Evolutionary conservation across 2,797 vertebrate genomes (phyloP), one percentile per base, ranked within the genome.

Genomic region (Pangasius mekongensis): DNA sequence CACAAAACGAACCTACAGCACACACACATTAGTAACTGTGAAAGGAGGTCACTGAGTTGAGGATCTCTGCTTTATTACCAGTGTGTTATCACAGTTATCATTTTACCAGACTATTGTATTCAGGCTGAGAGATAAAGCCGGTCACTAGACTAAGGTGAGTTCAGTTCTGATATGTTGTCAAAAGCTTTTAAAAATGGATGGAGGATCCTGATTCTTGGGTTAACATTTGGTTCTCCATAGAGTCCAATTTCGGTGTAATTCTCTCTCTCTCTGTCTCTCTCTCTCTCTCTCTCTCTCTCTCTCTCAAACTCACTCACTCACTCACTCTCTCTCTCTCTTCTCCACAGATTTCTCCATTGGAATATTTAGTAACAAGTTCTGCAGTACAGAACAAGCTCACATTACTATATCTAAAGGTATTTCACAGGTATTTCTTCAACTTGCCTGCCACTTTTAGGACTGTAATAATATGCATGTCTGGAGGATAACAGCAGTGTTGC

Each of bases 21-120:
- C 54, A 30, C 43, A 49, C 3, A 73, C 36, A 33, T n/a, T 3
- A 6, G 36, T 49, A 33, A 49, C 5, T 80, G n/a, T 33, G 43
- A 80, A 14, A 82, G 24, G 36, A 64, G 81, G 81, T 83, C 58
- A 64, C 4, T 1, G 14, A 83, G 81, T 83, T 83, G 11, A 49
- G 43, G 11, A 86, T 27, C 20, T 80, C 43, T 27, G 60, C 14
- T 87, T 81, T 69, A 87, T 81, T 67, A 67, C 62, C 49, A 67
- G 7, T 67, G 13, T 62, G 11, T 62, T 62, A n/a, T 78, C 2
- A 81, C 36, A 64, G 4, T 27, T 43, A 82, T 83, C 11, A n/a
- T 47, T 64, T 83, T 81, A 81, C 30, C 36, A 64, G 13, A 7
- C 22, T 22, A 16, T 62, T 62, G 33, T 82, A 82, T 43, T 62